Evolutionary conservation across 2,888 invertebrate genomes (phyloP).

Genomic region (Apodemia mormo): DNA sequence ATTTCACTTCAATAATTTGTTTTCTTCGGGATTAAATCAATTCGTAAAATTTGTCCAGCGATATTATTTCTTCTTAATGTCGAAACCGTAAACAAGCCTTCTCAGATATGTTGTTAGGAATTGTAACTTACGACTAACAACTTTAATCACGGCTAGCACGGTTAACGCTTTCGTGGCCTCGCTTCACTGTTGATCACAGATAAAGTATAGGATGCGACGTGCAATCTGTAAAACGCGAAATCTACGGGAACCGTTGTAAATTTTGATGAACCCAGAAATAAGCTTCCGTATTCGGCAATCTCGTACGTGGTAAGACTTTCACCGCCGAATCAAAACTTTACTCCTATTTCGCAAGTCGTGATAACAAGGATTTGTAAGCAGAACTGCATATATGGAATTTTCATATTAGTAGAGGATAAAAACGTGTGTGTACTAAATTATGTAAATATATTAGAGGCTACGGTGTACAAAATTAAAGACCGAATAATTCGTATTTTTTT

Average conservation of each 20-base stretch:
- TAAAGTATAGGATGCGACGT: constrained; percentile 34
- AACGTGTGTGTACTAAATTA: no score
- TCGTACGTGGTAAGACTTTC: constrained; percentile 35
- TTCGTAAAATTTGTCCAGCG: no score
- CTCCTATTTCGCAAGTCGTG: constrained; percentile 12
- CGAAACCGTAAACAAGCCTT: no score
- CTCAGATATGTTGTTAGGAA: no score
- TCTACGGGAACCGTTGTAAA: constrained; percentile 31
- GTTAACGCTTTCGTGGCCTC: background rate
- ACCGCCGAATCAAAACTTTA: constrained; percentile 27
- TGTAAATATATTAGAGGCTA: no score
- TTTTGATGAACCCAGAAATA: constrained; percentile 34
- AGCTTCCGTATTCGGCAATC: constrained; percentile 39
- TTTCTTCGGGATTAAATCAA: no score
- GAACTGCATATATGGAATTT: background rate
- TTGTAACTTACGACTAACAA: no score
- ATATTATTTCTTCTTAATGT: no score
- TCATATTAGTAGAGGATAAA: background rate
- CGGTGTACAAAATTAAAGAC: no score
- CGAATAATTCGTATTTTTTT: no score
- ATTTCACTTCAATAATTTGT: no score
- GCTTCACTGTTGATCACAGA: constrained; percentile 28
- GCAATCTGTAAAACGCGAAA: constrained; percentile 20
- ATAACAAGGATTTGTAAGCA: background rate
- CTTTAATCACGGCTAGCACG: background rate